Evolutionary conservation across 2,797 vertebrate species (phyloP).

Genomic region (Psittacula derbiana): DNA sequence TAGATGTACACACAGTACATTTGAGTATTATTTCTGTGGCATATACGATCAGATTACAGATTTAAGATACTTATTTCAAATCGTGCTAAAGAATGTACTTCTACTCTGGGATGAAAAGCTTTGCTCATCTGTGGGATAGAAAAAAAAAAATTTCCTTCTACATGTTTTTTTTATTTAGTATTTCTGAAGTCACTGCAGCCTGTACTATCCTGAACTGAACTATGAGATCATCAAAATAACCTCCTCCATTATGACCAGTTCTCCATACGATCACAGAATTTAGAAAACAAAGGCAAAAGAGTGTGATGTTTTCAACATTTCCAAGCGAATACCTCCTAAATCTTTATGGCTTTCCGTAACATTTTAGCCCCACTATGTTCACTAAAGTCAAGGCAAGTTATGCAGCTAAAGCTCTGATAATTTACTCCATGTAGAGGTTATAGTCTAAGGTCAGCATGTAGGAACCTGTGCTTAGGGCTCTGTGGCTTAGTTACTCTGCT

Average conservation of each 20-base stretch:
- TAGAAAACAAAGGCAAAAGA: background rate
- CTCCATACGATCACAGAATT: background rate
- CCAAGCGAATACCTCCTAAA: background rate
- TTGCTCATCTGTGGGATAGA: background rate
- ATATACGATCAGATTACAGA: background rate
- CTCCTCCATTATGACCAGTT: background rate
- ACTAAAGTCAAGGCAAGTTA: background rate
- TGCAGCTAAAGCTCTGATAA: background rate
- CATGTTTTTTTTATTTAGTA: background rate
- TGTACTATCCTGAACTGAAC: background rate
- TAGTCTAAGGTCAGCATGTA: background rate
- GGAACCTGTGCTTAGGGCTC: background rate
- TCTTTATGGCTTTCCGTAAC: accelerated
- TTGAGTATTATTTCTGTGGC: background rate
- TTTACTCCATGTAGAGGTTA: background rate
- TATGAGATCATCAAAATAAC: background rate
- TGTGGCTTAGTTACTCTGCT: background rate
- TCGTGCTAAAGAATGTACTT: background rate
- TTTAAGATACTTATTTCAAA: background rate
- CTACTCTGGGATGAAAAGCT: background rate
- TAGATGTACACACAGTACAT: accelerated
- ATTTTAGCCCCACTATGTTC: background rate
- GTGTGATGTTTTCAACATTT: background rate
- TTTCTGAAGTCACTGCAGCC: background rate
- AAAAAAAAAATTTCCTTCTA: background rate